A percentile compares a stretch with the other conserved stretches of the same genome.
These are phyloP conservation scores for Trichacis sp. DNA, from an alignment of 2,888 invertebrate species.

Conservation along the genomic window DNA sequence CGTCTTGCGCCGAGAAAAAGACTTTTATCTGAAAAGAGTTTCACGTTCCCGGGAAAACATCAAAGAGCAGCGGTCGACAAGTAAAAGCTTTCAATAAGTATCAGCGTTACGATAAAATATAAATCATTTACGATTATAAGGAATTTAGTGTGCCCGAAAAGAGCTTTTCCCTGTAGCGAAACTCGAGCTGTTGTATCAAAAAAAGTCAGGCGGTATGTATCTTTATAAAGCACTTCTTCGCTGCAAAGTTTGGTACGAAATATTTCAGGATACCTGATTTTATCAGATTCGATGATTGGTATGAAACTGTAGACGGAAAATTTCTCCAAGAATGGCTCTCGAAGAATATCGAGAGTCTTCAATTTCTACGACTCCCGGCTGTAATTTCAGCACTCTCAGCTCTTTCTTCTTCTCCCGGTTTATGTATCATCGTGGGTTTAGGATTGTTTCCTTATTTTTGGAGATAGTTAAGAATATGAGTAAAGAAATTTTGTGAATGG, in stretches of 20 bases:
- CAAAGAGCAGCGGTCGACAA: slow-evolving; percentile 1
- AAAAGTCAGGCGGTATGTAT: no score
- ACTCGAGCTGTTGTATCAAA: background rate
- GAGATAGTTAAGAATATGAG: background rate
- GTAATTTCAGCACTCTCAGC: background rate
- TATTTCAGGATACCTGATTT: background rate
- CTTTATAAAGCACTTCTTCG: no score
- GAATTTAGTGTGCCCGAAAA: background rate
- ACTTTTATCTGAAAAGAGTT: background rate
- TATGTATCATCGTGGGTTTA: background rate
- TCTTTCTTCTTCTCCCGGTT: background rate
- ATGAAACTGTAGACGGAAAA: background rate
- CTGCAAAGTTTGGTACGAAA: no score
- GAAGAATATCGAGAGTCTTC: background rate
- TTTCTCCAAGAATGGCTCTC: background rate
- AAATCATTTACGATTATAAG: background rate
- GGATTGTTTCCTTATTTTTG: slow-evolving; percentile 5
- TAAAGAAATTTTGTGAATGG: background rate
- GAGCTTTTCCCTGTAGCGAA: background rate
- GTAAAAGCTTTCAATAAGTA: slow-evolving; percentile 1
- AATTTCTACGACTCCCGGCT: background rate
- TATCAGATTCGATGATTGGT: background rate
- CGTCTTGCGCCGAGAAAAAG: background rate
- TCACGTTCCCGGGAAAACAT: background rate
- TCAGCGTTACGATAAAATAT: background rate